Percentiles rank a stretch among this genome's conserved stretches.
These are phyloP conservation scores for Myocastor coypus DNA, from an alignment of 2,113 vertebrate species.

Conservation along the genomic window DNA sequence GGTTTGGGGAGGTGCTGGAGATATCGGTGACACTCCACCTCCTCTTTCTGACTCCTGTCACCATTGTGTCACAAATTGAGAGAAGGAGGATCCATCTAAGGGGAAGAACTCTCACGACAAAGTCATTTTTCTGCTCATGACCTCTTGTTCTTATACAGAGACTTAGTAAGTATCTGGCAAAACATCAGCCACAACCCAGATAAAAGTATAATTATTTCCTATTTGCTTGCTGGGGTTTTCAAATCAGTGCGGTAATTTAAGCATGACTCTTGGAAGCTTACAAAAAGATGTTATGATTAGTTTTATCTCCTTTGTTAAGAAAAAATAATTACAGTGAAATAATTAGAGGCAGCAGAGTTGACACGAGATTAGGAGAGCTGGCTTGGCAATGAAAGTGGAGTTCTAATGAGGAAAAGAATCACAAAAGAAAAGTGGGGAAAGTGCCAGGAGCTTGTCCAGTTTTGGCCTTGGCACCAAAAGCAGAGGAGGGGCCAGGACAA, in stretches of 20 bases:
- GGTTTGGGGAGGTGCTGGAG: neutral
- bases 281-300: constrained; percentile 75
- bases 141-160: constrained; percentile 70
- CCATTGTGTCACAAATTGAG: neutral
- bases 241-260: constrained; percentile 83
- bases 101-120: constrained; percentile 49
- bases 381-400: constrained; percentile 67
- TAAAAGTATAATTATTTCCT: constrained; percentile 81
- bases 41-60: too few species aligned
- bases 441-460: neutral
- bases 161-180: constrained; percentile 75
- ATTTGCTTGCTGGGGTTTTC: constrained; percentile 82
- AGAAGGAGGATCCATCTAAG: neutral
- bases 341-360: constrained; percentile 70
- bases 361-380: constrained; percentile 67
- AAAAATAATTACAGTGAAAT: constrained; percentile 83
- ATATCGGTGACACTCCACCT: neutral
- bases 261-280: constrained; percentile 70
- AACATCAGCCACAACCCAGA: constrained; percentile 79
- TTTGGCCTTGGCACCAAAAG: neutral
- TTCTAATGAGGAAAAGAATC: constrained; percentile 56
- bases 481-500: neutral
- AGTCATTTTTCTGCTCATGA: constrained; percentile 48
- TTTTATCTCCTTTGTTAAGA: constrained; percentile 82
- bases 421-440: neutral